Evolutionary conservation across 1,140 invertebrate species (phyloP).

Genomic region (Cydia splendana): DNA sequence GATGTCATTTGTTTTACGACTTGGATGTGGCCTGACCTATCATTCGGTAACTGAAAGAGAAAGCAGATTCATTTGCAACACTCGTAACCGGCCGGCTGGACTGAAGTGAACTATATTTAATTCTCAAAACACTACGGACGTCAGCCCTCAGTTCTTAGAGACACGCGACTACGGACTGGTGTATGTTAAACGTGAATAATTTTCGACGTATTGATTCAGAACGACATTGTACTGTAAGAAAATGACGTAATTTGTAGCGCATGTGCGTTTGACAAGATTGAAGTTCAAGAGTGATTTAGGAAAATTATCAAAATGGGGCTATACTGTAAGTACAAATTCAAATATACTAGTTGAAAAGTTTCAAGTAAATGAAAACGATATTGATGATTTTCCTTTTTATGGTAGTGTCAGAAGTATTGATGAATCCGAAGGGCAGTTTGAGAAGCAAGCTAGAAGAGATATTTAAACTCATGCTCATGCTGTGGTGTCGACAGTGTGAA

Average conservation of each 20-base stretch:
- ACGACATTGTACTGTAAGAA: conserved; percentile 41
- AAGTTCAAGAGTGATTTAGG: conserved; percentile 50
- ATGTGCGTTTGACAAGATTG: conserved; percentile 36
- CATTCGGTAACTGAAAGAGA: conserved; percentile 20
- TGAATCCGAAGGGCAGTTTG: conserved; percentile 79
- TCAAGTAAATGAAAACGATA: conserved; percentile 36
- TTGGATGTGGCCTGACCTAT: conserved; percentile 12
- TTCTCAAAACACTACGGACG: conserved; percentile 61
- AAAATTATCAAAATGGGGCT: conserved; percentile 53
- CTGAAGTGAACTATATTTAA: conserved; percentile 69
- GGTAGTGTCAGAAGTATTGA: conserved; percentile 63
- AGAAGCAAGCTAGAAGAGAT: conserved; percentile 87
- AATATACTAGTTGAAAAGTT: conserved; percentile 20
- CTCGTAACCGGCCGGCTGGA: conserved; percentile 48
- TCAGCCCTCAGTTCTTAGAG: conserved; percentile 66
- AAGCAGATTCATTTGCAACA: conserved; percentile 23
- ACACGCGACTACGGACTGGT: conserved; percentile 63
- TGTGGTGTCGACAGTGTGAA: conserved; percentile 89
- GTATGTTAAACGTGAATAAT: conserved; percentile 52
- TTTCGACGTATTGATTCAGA: conserved; percentile 63
- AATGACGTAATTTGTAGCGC: conserved; percentile 54
- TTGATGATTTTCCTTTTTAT: conserved; percentile 46
- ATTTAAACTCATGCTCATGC: conserved; percentile 88
- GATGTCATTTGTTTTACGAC: no score
- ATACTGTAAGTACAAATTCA: conserved; percentile 58